Evolutionary conservation across 2,113 vertebrate genomes (phyloP), one percentile per base, ranked within the genome.

Genomic region (Callaeas wilsoni): DNA sequence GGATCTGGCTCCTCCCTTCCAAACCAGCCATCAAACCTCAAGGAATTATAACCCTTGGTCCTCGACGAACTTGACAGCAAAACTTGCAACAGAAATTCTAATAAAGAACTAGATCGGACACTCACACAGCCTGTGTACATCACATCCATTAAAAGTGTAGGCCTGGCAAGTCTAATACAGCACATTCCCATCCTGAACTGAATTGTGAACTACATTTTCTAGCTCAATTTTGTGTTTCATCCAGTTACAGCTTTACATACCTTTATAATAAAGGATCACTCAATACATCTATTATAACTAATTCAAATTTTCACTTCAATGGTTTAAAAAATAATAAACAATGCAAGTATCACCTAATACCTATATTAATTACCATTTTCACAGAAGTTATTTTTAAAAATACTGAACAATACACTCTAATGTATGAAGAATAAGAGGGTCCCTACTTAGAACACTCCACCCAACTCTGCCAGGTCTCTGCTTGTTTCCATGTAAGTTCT

Each of bases 101-200:
- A 13, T 14, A 16, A 42, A 44, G 8, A 18, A 13, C 21, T 49
- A 26, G 4, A 76, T 18, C 5, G 47, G 39, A 18, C 9, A 23
- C 16, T 63, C 30, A 16, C 1, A 8, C 5, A 73, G 16, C 8
- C 30, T 4, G 17, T 23, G 41, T 7, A 21, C 39, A 9, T 16
- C 6, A 3, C 0, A 2, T 12, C 16, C 63, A 71, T 10, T 13
- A 1, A 0, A 37, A 57, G 7, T 1, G 1, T 8, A 33, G 53
- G 41, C 18, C 44, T 52, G 14, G 32, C 18, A 56, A n/a, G 9
- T 6, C 27, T 18, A 23, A 17, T 12, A 9, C 1, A 82, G 25
- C 6, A 29, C 27, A 4, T 14, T 21, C 12, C 2, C 13, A 37
- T 46, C 50, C 39, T 50, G 42, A 76, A 35, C 27, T 16, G 16